phyloP scores from a whole-genome alignment of 2,888 invertebrate species.

The Automeris io region DNA sequence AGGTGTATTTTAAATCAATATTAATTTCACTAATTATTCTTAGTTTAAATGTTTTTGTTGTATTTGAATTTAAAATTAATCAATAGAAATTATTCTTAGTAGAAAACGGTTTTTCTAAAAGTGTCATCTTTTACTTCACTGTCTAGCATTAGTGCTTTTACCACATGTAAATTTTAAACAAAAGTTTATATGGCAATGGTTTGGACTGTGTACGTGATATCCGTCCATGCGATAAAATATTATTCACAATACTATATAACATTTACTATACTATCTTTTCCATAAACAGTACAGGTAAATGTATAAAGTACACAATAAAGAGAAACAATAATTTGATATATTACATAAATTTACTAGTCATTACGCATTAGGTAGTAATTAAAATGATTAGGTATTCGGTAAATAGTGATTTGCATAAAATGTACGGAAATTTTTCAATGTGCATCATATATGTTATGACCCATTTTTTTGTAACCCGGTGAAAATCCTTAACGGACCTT shows the following conservation, averaged over 20 bases:
- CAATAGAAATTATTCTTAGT: too few relatives aligned
- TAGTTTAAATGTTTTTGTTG: too few relatives aligned
- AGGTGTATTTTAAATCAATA: too few relatives aligned
- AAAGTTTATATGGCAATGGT: slow-evolving; percentile 3
- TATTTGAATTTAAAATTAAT: too few relatives aligned
- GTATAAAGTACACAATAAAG: slow-evolving; percentile 7
- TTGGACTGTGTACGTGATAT: slow-evolving; percentile 32
- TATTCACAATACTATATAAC: slow-evolving; percentile 16
- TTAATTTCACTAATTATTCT: too few relatives aligned
- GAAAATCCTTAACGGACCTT: too few relatives aligned
- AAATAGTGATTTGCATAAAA: slow-evolving; percentile 22
- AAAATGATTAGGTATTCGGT: slow-evolving; percentile 14
- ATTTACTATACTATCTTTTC: slow-evolving; percentile 9
- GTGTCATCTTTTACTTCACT: too few relatives aligned
- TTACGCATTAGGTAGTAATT: slow-evolving; percentile 20
- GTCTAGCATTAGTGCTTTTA: too few relatives aligned
- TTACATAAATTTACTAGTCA: slow-evolving; percentile 22
- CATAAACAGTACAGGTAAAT: background rate
- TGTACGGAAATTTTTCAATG: slow-evolving; percentile 11
- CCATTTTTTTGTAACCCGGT: too few relatives aligned
- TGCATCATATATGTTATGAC: too few relatives aligned
- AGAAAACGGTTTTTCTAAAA: too few relatives aligned
- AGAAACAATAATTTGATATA: slow-evolving; percentile 12
- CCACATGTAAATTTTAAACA: too few relatives aligned
- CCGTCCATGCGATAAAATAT: slow-evolving; percentile 58